Percentiles rank a stretch among this genome's conserved stretches.
Evolutionary conservation across 2,888 invertebrate genomes (phyloP).

Genomic region (Pyrocoelia pectoralis): DNA sequence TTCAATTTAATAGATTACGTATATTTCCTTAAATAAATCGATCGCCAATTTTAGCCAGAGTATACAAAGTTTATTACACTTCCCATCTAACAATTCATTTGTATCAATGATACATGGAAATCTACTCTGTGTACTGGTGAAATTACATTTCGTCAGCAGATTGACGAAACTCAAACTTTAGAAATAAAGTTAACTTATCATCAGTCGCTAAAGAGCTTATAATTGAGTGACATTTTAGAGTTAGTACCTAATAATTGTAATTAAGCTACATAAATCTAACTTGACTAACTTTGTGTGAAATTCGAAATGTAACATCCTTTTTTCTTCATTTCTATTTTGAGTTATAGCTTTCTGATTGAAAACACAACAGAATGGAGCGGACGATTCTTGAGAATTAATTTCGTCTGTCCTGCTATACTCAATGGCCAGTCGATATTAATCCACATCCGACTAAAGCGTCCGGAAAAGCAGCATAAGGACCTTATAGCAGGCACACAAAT

Average conservation of each 20-base stretch:
- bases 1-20: too few relatives aligned
- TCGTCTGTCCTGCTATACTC: constrained; percentile 49
- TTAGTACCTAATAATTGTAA: too few relatives aligned
- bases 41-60: constrained; percentile 16
- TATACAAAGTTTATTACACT: constrained; percentile 24
- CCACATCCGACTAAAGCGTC: constrained; percentile 45
- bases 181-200: constrained; percentile 19
- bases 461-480: constrained; percentile 46
- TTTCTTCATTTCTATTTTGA: constrained; percentile 20
- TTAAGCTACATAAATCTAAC: neutral
- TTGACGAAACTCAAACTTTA: constrained; percentile 44
- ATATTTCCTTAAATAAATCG: neutral
- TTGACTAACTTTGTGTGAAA: neutral
- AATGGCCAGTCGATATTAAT: constrained; percentile 51
- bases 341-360: constrained; percentile 25
- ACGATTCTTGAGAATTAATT: constrained; percentile 55
- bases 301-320: constrained; percentile 5
- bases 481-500: constrained; percentile 40
- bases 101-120: constrained; percentile 46
- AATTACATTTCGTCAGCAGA: constrained; percentile 44
- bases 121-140: constrained; percentile 45
- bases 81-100: constrained; percentile 35
- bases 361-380: constrained; percentile 39
- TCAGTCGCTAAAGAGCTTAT: constrained; percentile 13
- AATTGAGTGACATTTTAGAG: too few relatives aligned